These are phyloP conservation scores for Andrena fulva DNA, from an alignment of 2,888 invertebrate genomes.

Conservation along the genomic window DNA sequence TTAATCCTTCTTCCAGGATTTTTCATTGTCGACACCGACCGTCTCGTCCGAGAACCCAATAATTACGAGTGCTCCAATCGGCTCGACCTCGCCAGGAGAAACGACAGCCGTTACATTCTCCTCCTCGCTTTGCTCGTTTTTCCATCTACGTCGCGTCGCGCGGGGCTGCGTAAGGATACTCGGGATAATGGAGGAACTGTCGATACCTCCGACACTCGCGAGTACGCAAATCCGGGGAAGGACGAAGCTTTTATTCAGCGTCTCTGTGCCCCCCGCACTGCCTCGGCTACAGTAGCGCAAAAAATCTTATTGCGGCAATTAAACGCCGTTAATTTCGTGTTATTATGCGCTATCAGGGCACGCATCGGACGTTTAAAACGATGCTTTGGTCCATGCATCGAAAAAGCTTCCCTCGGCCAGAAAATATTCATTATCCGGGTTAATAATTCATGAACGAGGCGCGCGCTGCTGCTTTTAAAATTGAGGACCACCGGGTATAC, in stretches of 20 bases:
- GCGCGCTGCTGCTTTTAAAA: background rate
- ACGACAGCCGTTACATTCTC: constrained; percentile 55
- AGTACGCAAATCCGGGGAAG: background rate
- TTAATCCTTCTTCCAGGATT: constrained; percentile 73
- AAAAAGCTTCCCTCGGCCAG: background rate
- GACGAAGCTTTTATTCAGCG: constrained; percentile 2
- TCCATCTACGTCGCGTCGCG: constrained; percentile 34
- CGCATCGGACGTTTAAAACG: background rate
- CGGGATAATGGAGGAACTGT: constrained; percentile 59
- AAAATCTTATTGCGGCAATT: constrained; percentile 35
- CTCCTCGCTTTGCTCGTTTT: constrained; percentile 25
- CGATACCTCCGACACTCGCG: constrained; percentile 7
- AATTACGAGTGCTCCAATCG: constrained; percentile 74
- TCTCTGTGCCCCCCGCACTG: background rate
- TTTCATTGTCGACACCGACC: constrained; percentile 73
- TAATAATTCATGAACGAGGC: constrained; percentile 1
- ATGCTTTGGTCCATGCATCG: background rate
- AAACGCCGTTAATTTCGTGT: constrained; percentile 34
- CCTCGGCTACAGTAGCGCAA: background rate
- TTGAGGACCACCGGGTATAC: background rate
- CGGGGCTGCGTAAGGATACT: constrained; percentile 36
- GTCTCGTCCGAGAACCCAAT: constrained; percentile 63
- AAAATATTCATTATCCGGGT: background rate
- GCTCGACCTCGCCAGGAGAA: constrained; percentile 61
- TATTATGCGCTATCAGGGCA: constrained; percentile 7